A percentile compares a stretch with the other conserved stretches of the same genome.
Evolutionary conservation across 2,113 vertebrate genomes (phyloP).

Genomic region (rat (Rattus norvegicus)): GRCr8 NC_086021.1:32252501-32253000

Average conservation of each 20-base stretch:
- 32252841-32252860: background rate
- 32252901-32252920: background rate
- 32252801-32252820: background rate
- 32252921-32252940: background rate
- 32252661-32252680: too few species aligned
- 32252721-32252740: background rate
- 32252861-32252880: background rate
- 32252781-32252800: background rate
- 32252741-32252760: background rate
- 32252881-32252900: too few species aligned
- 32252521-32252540: background rate
- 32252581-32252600: background rate
- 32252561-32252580: rapidly evolving
- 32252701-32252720: background rate
- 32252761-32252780: background rate
- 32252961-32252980: background rate
- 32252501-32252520: too few species aligned
- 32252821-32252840: too few species aligned
- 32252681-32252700: background rate
- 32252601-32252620: rapidly evolving
- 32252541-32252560: background rate
- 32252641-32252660: background rate
- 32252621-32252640: background rate
- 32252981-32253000: background rate
- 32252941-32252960: rapidly evolving